phyloP scores from a whole-genome alignment of 2,113 vertebrate genomes.

The Lophochroa leadbeateri region DNA sequence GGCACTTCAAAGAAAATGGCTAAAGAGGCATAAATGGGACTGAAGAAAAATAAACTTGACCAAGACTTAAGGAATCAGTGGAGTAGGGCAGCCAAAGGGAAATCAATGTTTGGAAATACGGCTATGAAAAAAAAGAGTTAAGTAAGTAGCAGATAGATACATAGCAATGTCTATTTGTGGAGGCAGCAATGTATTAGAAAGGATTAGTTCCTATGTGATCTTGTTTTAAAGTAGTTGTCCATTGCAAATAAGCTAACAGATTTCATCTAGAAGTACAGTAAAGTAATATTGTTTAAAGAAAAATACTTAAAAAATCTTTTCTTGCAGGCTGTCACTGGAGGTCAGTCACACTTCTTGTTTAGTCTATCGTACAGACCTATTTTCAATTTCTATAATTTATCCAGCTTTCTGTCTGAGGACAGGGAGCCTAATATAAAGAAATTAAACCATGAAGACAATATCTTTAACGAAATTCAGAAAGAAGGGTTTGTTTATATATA shows the following conservation, averaged over 20 bases:
- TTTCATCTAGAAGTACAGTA: neutral
- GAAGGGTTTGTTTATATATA: neutral
- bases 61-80: neutral
- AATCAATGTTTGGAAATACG: constrained; percentile 6
- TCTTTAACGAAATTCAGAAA: constrained; percentile 51
- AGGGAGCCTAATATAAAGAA: constrained; percentile 50
- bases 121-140: neutral
- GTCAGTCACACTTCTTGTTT: neutral
- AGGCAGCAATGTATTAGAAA: neutral
- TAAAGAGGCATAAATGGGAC: constrained; percentile 7
- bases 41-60: constrained; percentile 38
- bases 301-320: neutral
- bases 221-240: neutral
- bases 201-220: neutral
- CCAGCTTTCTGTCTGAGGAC: neutral
- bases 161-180: neutral
- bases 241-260: neutral
- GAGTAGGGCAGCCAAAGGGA: neutral
- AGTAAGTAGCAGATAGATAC: constrained; percentile 1
- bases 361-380: neutral
- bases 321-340: neutral
- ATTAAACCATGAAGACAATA: constrained; percentile 6
- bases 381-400: constrained; percentile 43
- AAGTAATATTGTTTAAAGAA: constrained; percentile 4
- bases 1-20: constrained; percentile 41